These are phyloP conservation scores for Myotis findleyi DNA, from an alignment of 2,797 vertebrate species.

Conservation along the genomic window DNA sequence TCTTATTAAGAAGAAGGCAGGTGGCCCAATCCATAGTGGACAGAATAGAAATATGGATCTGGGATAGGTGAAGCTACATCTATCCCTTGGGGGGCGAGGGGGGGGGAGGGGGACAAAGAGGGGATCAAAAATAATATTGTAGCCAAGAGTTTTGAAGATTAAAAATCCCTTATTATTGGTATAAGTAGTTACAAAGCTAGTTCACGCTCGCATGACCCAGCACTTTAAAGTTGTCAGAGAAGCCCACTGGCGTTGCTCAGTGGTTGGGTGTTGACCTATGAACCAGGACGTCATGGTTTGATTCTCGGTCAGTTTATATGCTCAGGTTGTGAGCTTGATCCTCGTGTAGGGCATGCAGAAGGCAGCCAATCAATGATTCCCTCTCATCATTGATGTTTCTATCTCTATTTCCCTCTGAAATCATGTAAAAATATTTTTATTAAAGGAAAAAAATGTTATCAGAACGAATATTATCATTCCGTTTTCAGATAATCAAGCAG, in stretches of 20 bases:
- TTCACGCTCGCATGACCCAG: neutral
- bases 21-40: neutral
- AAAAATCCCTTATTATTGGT: neutral
- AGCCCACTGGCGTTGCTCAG: too few relatives aligned
- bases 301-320: too few relatives aligned
- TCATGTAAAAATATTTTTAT: too few relatives aligned
- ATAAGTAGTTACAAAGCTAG: neutral
- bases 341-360: too few relatives aligned
- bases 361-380: too few relatives aligned
- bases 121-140: neutral
- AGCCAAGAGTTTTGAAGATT: slow-evolving; percentile 11
- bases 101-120: neutral
- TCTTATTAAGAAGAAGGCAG: neutral
- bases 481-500: slow-evolving; percentile 8
- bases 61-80: neutral
- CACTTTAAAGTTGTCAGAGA: neutral
- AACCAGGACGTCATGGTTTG: too few relatives aligned
- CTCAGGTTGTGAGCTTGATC: too few relatives aligned
- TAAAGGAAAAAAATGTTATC: too few relatives aligned
- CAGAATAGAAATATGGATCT: neutral
- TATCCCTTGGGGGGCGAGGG: neutral
- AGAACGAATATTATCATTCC: neutral
- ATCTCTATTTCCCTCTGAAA: too few relatives aligned
- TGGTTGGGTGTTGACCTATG: too few relatives aligned
- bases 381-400: too few relatives aligned